These are phyloP conservation scores for Sebastes hopkinsi DNA, from an alignment of 2,797 vertebrate genomes.

Conservation along the genomic window DNA sequence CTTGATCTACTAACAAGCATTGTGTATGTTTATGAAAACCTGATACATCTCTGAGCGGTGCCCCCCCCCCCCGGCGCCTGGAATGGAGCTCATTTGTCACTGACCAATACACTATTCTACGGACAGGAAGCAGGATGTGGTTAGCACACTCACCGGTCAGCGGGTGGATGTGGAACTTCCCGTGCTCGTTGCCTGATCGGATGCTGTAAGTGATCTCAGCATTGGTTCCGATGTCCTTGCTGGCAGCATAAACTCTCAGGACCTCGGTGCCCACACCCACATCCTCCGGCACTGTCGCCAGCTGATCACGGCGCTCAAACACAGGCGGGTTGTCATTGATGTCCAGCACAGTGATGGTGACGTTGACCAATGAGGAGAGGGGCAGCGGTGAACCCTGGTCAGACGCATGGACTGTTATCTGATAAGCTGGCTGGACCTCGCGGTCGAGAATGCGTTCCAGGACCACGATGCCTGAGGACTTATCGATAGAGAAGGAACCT, in stretches of 20 bases:
- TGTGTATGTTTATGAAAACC: no score
- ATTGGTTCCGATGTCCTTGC: conserved; percentile 97
- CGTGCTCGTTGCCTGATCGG: conserved; percentile 93
- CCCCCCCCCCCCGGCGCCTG: no score
- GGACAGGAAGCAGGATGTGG: background rate
- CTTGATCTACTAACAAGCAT: no score
- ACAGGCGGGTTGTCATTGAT: conserved; percentile 97
- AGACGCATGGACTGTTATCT: conserved; percentile 87
- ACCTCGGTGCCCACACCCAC: conserved; percentile 88
- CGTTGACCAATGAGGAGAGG: conserved; percentile 86
- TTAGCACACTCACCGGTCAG: conserved; percentile 85
- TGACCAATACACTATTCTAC: no score
- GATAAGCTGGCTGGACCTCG: conserved; percentile 90
- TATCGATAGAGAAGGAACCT: conserved; percentile 92
- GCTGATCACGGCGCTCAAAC: conserved; percentile 94
- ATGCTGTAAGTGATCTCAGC: conserved; percentile 96
- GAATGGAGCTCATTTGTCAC: no score
- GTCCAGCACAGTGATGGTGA: conserved; percentile 94
- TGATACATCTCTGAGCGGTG: no score
- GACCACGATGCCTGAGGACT: conserved; percentile 89
- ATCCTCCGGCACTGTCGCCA: conserved; percentile 91
- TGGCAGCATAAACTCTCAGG: conserved; percentile 91
- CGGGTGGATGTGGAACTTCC: conserved; percentile 91
- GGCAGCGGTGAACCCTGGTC: conserved; percentile 87
- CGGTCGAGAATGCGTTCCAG: conserved; percentile 92